These are phyloP conservation scores for Saimiri boliviensis DNA, from an alignment of 2,113 vertebrate genomes.

Conservation along the genomic window DNA sequence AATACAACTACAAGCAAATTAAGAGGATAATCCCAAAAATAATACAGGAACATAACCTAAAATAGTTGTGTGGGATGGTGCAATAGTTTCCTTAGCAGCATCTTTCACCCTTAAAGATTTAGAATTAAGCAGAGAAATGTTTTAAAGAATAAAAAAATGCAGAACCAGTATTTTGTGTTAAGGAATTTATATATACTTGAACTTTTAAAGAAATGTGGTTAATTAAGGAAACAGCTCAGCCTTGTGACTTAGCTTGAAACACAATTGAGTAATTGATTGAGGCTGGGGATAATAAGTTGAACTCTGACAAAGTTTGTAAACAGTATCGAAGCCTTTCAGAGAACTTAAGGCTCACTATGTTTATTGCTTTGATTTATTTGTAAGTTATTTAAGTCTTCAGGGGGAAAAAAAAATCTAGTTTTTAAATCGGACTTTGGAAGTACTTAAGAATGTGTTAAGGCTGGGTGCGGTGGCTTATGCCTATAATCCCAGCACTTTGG, in stretches of 20 bases:
- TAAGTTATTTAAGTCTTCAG: not conserved
- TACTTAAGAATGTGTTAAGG: not conserved
- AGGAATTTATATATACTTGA: not conserved
- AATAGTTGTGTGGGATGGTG: not conserved
- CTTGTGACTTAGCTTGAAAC: not conserved
- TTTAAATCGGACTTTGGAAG: not conserved
- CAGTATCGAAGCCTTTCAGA: not conserved
- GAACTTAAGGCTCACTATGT: not conserved
- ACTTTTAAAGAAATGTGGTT: not conserved
- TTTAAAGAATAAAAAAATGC: not conserved
- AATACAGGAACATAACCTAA: not conserved
- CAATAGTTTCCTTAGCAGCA: not conserved
- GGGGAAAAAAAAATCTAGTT: not conserved
- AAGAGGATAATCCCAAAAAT: not conserved
- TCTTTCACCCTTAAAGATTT: not conserved
- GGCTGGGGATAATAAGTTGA: not conserved
- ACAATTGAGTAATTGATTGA: not conserved
- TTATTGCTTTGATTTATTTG: slow-evolving; percentile 13
- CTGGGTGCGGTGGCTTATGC: too few relatives aligned
- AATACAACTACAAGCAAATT: not conserved
- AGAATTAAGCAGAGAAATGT: not conserved
- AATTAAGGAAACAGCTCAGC: not conserved
- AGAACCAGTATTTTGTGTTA: not conserved
- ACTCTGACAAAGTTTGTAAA: not conserved
- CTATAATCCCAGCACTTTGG: too few relatives aligned